A percentile compares a stretch with the other conserved stretches of the same genome.
phyloP scores from a whole-genome alignment of 2,113 vertebrate species.

The Sander vitreus region DNA sequence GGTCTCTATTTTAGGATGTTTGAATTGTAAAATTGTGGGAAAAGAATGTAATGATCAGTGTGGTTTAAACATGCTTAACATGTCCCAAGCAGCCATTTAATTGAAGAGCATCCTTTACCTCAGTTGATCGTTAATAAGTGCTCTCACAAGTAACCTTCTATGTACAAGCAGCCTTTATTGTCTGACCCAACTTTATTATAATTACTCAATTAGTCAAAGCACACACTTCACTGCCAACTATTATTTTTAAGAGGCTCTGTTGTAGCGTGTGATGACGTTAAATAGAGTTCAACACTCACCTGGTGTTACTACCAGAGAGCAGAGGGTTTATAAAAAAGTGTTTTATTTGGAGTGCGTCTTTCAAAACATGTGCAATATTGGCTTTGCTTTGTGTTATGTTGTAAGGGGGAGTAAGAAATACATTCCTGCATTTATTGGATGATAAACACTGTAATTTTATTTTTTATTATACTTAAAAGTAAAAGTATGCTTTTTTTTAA shows the following conservation, averaged over 20 bases:
- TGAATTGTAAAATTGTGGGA: not conserved
- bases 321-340: not conserved
- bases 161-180: slow-evolving; percentile 28
- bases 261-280: slow-evolving; percentile 44
- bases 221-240: slow-evolving; percentile 46
- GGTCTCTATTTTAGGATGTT: not conserved
- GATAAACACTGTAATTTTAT: slow-evolving; percentile 9
- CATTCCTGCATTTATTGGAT: not conserved
- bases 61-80: slow-evolving; percentile 1
- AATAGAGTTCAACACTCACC: slow-evolving; percentile 15
- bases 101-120: slow-evolving; percentile 42
- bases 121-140: slow-evolving; percentile 14
- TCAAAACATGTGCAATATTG: not conserved
- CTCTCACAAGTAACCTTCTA: slow-evolving; percentile 44
- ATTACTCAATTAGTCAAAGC: slow-evolving; percentile 56
- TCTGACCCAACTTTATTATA: slow-evolving; percentile 51
- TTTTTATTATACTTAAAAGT: too few relatives aligned
- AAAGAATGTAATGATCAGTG: slow-evolving; percentile 4
- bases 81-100: slow-evolving; percentile 35
- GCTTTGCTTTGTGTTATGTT: slow-evolving; percentile 1
- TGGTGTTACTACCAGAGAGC: slow-evolving; percentile 30
- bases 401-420: not conserved
- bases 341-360: slow-evolving; percentile 1
- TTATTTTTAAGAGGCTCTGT: slow-evolving; percentile 72
- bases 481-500: not conserved